Evolutionary conservation across 2,113 vertebrate species (phyloP).

Genomic region (Neotoma lepida): DNA sequence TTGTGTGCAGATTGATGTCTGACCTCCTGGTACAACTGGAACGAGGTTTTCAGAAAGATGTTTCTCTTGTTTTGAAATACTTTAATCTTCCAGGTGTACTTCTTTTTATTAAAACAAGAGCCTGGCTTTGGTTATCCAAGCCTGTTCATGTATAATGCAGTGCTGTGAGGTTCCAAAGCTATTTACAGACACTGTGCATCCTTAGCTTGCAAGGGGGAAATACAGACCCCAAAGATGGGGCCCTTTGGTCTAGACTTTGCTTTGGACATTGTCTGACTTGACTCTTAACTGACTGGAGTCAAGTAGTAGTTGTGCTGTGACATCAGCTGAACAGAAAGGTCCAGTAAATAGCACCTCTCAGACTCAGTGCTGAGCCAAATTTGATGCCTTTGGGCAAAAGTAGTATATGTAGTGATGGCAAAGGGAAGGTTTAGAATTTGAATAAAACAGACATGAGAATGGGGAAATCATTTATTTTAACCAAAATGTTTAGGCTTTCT

Average conservation of each 20-base stretch:
- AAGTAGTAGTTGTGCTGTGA: not conserved
- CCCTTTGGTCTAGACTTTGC: not conserved
- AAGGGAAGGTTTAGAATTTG: not conserved
- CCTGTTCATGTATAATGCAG: not conserved
- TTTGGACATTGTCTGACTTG: not conserved
- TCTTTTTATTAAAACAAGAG: not conserved
- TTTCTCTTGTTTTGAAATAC: conserved; percentile 41
- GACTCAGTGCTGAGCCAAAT: not conserved
- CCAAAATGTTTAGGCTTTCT: no score
- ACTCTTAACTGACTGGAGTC: not conserved
- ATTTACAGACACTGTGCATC: not conserved
- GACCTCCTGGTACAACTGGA: not conserved
- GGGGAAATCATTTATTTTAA: not conserved
- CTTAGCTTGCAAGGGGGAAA: not conserved
- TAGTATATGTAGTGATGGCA: not conserved
- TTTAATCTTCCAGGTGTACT: not conserved
- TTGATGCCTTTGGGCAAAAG: not conserved
- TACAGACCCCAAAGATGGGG: not conserved
- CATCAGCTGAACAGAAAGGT: not conserved
- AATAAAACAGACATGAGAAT: not conserved
- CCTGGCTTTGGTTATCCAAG: not conserved
- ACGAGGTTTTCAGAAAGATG: not conserved
- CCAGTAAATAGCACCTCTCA: not conserved
- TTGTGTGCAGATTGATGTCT: conserved; percentile 5
- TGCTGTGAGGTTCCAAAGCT: not conserved